A percentile compares a stretch with the other conserved stretches of the same genome.
These are phyloP conservation scores for Limenitis camilla DNA, from an alignment of 2,888 invertebrate species.

Conservation along the genomic window DNA sequence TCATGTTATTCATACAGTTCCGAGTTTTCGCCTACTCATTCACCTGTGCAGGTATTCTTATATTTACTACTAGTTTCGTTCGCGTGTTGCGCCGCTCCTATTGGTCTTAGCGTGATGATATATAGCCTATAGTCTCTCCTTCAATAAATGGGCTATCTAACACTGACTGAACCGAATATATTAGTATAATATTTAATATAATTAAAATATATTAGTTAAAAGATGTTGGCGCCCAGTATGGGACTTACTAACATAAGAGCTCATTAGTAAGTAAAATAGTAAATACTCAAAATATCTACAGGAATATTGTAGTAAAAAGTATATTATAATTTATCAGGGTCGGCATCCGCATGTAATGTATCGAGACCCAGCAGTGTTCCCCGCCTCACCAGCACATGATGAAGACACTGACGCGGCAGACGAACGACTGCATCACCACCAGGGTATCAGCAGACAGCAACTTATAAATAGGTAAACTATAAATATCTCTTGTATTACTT, in stretches of 20 bases:
- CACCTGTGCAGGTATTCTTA: slow-evolving; percentile 82
- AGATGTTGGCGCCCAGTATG: neutral
- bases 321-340: slow-evolving; percentile 34
- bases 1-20: slow-evolving; percentile 91
- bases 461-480: slow-evolving; percentile 83
- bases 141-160: no score
- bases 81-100: neutral
- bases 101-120: no score
- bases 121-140: no score
- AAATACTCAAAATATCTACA: no score
- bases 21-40: slow-evolving; percentile 89
- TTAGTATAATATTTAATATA: neutral
- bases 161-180: neutral
- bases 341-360: slow-evolving; percentile 66
- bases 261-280: no score
- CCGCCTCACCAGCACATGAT: slow-evolving; percentile 54
- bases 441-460: slow-evolving; percentile 90
- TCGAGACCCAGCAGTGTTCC: slow-evolving; percentile 54
- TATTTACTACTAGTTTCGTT: neutral
- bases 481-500: neutral
- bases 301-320: no score
- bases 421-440: slow-evolving; percentile 75
- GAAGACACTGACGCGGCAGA: slow-evolving; percentile 63
- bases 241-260: neutral
- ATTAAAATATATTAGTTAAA: neutral